These are phyloP conservation scores for Pristis pectinata DNA, from an alignment of 2,797 vertebrate genomes.

Conservation along the genomic window DNA sequence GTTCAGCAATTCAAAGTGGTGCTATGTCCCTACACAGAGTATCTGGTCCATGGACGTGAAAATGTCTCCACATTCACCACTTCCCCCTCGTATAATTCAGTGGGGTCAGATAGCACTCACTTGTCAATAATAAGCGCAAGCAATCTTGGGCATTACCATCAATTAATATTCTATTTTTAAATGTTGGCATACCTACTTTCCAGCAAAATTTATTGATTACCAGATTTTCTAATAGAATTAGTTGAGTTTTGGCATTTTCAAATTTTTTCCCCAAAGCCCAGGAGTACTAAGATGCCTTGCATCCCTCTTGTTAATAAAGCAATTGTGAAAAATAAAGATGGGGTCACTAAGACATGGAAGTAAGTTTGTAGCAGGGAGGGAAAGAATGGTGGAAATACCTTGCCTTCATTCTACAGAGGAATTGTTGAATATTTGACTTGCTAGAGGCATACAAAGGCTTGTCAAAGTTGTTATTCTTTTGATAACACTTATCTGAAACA, in stretches of 20 bases:
- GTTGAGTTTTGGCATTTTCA: not conserved
- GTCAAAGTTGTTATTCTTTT: not conserved
- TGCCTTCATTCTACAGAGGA: not conserved
- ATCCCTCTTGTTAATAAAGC: not conserved
- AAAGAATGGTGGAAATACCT: too few relatives aligned
- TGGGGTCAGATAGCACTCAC: not conserved
- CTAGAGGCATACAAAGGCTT: not conserved
- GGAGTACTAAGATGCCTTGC: not conserved
- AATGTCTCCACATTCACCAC: not conserved
- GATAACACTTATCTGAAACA: not conserved
- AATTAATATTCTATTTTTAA: not conserved
- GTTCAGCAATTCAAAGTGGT: not conserved
- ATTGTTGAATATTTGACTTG: not conserved
- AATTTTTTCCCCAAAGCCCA: not conserved
- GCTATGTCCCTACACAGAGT: not conserved
- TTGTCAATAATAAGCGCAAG: not conserved
- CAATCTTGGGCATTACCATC: not conserved
- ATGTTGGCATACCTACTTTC: not conserved
- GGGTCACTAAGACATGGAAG: not conserved
- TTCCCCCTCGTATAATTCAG: not conserved
- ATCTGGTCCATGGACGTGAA: not conserved
- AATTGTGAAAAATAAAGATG: not conserved
- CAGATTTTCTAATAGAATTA: not conserved
- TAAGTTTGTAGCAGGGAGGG: not conserved
- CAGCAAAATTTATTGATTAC: not conserved